Conservation (phyloP, 2,113 vertebrate genomes). For the Lasiurus borealis region DNA sequence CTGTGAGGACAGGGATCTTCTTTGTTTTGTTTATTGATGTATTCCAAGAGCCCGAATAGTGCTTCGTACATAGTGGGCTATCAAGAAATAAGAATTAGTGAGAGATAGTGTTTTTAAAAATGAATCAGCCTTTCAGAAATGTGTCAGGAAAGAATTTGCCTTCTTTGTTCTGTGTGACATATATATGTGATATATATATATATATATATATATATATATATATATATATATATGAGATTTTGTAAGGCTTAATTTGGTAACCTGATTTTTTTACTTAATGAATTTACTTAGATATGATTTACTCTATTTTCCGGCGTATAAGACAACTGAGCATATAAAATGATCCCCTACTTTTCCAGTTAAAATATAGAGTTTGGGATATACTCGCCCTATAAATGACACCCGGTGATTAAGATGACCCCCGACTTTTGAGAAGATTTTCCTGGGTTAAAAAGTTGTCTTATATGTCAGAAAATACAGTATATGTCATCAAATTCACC, state of each 20-base stretch:
- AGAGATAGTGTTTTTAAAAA: neutral
- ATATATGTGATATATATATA: no score
- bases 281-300: slow-evolving; percentile 31
- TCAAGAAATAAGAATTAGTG: neutral
- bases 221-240: neutral
- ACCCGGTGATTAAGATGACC: no score
- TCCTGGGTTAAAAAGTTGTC: no score
- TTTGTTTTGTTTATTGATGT: neutral
- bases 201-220: no score
- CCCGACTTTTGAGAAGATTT: no score
- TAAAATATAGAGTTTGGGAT: no score
- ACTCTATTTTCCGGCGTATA: neutral
- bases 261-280: neutral
- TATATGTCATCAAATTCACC: neutral
- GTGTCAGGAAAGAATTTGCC: neutral
- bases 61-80: neutral
- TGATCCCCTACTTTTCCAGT: no score
- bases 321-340: no score
- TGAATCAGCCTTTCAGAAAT: slow-evolving; percentile 22
- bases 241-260: neutral
- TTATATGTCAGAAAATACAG: no score
- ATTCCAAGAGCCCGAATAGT: neutral
- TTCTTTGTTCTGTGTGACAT: no score
- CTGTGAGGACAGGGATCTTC: neutral
- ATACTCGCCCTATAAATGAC: no score